A percentile compares a stretch with the other conserved stretches of the same genome.
phyloP scores from a whole-genome alignment of 1,140 invertebrate species.

The Oryctes rhinoceros region DNA sequence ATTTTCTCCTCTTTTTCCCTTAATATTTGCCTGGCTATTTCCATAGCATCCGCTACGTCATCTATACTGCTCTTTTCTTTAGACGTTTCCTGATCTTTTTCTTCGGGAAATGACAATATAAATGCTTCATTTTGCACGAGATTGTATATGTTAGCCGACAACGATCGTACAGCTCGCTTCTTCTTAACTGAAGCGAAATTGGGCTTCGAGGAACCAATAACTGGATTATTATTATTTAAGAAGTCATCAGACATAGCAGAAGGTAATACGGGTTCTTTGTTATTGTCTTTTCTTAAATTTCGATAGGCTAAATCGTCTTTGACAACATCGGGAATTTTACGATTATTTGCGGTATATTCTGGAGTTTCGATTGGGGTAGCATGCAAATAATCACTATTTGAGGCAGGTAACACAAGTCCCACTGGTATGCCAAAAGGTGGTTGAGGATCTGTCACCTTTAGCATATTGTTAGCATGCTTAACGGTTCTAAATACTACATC shows the following conservation, averaged over 20 bases:
- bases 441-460: slow-evolving; percentile 79
- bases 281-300: slow-evolving; percentile 80
- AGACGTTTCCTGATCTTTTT: slow-evolving; percentile 60
- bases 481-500: slow-evolving; percentile 85
- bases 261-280: slow-evolving; percentile 62
- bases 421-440: slow-evolving; percentile 90
- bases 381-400: slow-evolving; percentile 85
- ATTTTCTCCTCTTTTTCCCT: slow-evolving; percentile 58
- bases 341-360: slow-evolving; percentile 70
- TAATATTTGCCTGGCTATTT: slow-evolving; percentile 58
- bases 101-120: slow-evolving; percentile 62
- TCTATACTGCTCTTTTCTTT: slow-evolving; percentile 51
- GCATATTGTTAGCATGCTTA: slow-evolving; percentile 75
- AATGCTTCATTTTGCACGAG: slow-evolving; percentile 70
- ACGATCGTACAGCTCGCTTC: slow-evolving; percentile 77
- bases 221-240: slow-evolving; percentile 53
- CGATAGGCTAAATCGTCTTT: slow-evolving; percentile 88
- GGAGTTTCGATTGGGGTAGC: slow-evolving; percentile 70
- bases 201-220: slow-evolving; percentile 47
- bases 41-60: slow-evolving; percentile 60
- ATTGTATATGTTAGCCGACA: slow-evolving; percentile 82
- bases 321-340: slow-evolving; percentile 80
- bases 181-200: slow-evolving; percentile 64
- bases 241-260: slow-evolving; percentile 56
- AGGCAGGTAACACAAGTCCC: slow-evolving; percentile 77